A percentile compares a stretch with the other conserved stretches of the same genome.
These are phyloP conservation scores for Archaeoteleia sp. DNA, from an alignment of 2,888 invertebrate species.

Conservation along the genomic window DNA sequence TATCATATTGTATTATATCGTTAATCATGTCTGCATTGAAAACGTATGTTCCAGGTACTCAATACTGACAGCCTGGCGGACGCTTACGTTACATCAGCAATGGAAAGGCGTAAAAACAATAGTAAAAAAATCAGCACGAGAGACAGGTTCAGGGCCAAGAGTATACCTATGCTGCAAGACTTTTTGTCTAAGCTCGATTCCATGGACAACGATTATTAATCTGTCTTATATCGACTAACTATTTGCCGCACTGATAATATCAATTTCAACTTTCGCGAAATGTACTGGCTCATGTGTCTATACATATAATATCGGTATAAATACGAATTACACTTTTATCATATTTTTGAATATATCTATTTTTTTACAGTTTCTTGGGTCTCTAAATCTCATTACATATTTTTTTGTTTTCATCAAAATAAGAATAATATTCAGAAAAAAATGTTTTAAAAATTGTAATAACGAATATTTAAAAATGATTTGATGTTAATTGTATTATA, in stretches of 20 bases:
- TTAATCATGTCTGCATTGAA: too few relatives aligned
- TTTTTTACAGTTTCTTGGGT: too few relatives aligned
- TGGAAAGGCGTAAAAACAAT: constrained; percentile 31
- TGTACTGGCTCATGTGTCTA: constrained; percentile 49
- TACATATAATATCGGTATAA: constrained; percentile 44
- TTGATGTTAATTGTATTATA: too few relatives aligned
- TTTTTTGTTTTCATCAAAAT: too few relatives aligned
- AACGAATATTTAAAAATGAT: too few relatives aligned
- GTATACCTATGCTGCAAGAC: constrained; percentile 26
- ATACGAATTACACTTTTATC: constrained; percentile 39
- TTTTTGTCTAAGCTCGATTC: constrained; percentile 36
- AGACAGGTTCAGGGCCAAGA: constrained; percentile 26
- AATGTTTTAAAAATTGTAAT: too few relatives aligned
- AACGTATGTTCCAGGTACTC: constrained; percentile 27
- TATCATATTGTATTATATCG: too few relatives aligned
- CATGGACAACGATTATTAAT: constrained; percentile 51
- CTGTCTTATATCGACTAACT: constrained; percentile 28
- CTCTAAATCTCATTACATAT: too few relatives aligned
- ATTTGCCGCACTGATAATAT: constrained; percentile 48
- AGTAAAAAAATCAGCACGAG: constrained; percentile 31
- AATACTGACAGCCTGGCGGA: constrained; percentile 35
- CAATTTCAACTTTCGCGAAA: constrained; percentile 44
- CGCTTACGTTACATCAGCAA: constrained; percentile 20
- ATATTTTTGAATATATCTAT: constrained; percentile 1
- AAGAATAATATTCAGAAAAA: too few relatives aligned